A percentile compares a stretch with the other conserved stretches of the same genome.
Conservation (phyloP, 2,113 vertebrate genomes). For the Thinocorus orbignyianus region DNA sequence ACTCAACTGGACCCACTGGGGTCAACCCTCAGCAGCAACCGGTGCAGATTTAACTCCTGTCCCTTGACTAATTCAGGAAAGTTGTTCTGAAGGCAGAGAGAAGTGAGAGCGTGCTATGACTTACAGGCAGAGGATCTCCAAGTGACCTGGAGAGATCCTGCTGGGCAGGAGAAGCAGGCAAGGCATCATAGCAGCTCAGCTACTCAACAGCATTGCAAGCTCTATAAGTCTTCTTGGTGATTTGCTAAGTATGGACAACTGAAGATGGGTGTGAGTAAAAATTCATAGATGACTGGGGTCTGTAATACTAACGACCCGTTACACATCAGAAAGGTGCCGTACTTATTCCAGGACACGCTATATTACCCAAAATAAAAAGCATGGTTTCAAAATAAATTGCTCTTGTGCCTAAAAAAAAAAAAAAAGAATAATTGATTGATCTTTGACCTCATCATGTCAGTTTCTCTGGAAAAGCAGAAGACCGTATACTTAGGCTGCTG, state of each 20-base stretch:
- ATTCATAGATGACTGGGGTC: neutral
- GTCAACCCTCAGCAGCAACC: neutral
- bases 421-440: neutral
- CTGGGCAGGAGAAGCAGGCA: neutral
- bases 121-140: neutral
- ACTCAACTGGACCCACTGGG: neutral
- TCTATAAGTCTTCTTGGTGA: neutral
- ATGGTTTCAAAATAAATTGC: neutral
- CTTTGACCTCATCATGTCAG: neutral
- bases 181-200: neutral
- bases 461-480: neutral
- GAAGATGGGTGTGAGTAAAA: neutral
- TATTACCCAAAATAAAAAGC: neutral
- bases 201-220: neutral
- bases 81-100: neutral
- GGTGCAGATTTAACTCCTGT: neutral
- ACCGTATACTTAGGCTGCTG: neutral
- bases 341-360: neutral
- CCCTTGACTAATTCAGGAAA: neutral
- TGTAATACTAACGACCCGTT: neutral
- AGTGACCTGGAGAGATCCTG: neutral
- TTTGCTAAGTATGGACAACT: neutral
- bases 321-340: neutral
- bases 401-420: neutral
- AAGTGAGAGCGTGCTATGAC: neutral